Base-by-base conservation (phyloP, 2,113 vertebrate species). In the Passer domesticus region DNA sequence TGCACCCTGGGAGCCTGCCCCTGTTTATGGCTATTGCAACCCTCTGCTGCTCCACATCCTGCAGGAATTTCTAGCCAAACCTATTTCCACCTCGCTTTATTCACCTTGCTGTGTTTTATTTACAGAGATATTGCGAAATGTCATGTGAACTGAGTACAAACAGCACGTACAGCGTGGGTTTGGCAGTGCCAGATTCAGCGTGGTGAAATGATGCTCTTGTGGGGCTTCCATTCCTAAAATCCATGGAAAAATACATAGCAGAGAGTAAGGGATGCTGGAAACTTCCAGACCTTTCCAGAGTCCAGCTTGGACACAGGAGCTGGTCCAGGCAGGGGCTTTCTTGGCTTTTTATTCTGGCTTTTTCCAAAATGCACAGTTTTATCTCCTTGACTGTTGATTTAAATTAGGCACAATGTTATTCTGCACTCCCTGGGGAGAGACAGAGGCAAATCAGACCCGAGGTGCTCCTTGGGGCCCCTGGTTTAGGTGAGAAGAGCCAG, bases 121-220 rank as follows among this genome's bases (percentile, higher is more conserved):
- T 96, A 95, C 94, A 92, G 94, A 96, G 90, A 95, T 94, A 95
- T 95, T 97, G 98, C 96, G 97, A 97, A 97, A 89, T 46, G 16
- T 10, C n/a, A 9, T 59, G 88, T 88, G 82, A 89, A 13, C 39
- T 68, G 79, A 83, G 63, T 41, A 95, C 82, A 80, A 14, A n/a
- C 15, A 60, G 60, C 77, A 33, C 63, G 60, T 43, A 63, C 35
- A 80, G 90, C 16, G 35, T 46, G 69, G 75, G 27, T 39, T 64
- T 39, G 92, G 85, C 83, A 75, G 53, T 4, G 66, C 66, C 80
- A 23, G 56, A 39, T 11, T 41, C 91, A 82, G 52, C 4, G 1
- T 23, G 89, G 70, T 67, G 80, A 46, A 13, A 53, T 60, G 33
- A 49, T 23, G 76, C 35, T 56, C 39, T 60, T 15, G 8, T 0